Percentiles rank a stretch among this genome's conserved stretches.
phyloP scores from a whole-genome alignment of 2,888 invertebrate species.

The Anticlea derivata region DNA sequence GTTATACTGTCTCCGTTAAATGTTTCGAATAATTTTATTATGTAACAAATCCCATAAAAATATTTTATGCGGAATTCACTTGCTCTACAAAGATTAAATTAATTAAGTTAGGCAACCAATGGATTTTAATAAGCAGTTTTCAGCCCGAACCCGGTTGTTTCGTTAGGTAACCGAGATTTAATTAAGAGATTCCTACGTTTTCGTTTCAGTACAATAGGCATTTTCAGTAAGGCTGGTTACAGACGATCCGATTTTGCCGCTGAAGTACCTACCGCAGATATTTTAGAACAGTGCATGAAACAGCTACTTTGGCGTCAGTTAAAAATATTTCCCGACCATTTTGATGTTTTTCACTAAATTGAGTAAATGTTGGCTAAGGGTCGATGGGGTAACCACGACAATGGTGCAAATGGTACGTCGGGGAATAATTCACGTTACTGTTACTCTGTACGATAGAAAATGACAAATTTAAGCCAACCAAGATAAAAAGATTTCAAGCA shows the following conservation, averaged over 20 bases:
- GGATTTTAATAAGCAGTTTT: constrained; percentile 36
- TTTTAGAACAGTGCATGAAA: background rate
- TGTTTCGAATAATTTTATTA: constrained; percentile 24
- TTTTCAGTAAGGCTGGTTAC: constrained; percentile 24
- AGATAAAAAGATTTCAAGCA: too few species aligned
- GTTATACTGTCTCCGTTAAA: constrained; percentile 16
- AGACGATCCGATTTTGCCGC: constrained; percentile 16
- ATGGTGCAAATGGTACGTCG: too few species aligned
- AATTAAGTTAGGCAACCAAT: constrained; percentile 33
- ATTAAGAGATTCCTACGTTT: constrained; percentile 50
- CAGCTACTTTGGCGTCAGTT: too few species aligned
- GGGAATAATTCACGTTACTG: too few species aligned
- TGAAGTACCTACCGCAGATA: background rate
- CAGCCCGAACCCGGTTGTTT: constrained; percentile 32
- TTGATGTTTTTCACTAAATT: too few species aligned
- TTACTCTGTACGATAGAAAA: too few species aligned
- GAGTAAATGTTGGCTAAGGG: too few species aligned
- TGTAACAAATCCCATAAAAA: constrained; percentile 31
- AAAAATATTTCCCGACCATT: too few species aligned
- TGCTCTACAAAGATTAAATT: constrained; percentile 37
- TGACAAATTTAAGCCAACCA: too few species aligned
- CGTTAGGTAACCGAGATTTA: constrained; percentile 43
- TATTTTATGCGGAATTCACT: constrained; percentile 35
- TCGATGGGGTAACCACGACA: too few species aligned
- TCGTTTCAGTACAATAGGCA: constrained; percentile 38